Conservation (phyloP, 1,140 invertebrate species). For the Lysiphlebus fabarum region DNA sequence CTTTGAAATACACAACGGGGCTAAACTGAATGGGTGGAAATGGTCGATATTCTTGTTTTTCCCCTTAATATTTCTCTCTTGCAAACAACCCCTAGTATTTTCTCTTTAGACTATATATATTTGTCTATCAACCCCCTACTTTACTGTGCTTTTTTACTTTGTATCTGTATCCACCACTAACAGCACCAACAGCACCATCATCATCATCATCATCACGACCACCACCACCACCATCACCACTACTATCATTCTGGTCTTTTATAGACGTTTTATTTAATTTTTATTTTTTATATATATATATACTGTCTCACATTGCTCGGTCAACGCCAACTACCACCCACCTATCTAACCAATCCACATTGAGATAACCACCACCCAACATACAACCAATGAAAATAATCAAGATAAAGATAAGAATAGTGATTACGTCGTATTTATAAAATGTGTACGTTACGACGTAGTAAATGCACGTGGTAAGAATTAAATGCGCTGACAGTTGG, state of each 20-base stretch:
- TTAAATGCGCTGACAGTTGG: background rate
- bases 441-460: constrained; percentile 18
- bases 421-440: constrained; percentile 10
- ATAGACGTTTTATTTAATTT: background rate
- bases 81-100: constrained; percentile 1
- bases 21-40: constrained; percentile 42
- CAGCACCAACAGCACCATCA: background rate
- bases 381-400: background rate
- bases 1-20: constrained; percentile 29
- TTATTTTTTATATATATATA: too few species aligned
- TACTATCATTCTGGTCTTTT: background rate
- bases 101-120: background rate
- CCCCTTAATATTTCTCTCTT: background rate
- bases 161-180: too few species aligned
- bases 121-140: too few species aligned
- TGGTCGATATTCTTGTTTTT: constrained; percentile 37
- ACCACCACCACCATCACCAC: constrained; percentile 2
- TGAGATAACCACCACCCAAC: constrained; percentile 20
- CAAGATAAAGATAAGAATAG: constrained; percentile 26
- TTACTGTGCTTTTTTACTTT: too few species aligned
- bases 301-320: constrained; percentile 19
- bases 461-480: constrained; percentile 23
- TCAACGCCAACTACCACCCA: constrained; percentile 17
- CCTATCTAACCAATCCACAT: constrained; percentile 31
- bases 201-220: background rate